These are phyloP conservation scores for Eupithecia dodoneata DNA, from an alignment of 2,888 invertebrate species.

Conservation along the genomic window DNA sequence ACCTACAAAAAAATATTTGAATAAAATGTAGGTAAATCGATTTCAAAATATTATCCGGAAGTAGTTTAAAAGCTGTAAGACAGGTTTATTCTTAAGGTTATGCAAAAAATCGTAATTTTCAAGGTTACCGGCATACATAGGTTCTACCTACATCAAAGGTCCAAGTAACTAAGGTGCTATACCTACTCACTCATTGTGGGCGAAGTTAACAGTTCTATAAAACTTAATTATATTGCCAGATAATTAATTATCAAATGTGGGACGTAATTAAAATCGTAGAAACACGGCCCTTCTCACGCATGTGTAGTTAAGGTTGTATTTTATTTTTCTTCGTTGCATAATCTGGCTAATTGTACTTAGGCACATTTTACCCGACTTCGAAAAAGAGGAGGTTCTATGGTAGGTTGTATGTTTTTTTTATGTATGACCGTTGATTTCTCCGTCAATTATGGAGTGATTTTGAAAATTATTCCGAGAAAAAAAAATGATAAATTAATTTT, in stretches of 20 bases:
- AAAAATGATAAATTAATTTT: no score
- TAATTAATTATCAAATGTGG: conserved; percentile 4
- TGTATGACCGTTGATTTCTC: no score
- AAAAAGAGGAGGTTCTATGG: no score
- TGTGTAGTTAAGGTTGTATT: not conserved
- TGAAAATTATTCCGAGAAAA: no score
- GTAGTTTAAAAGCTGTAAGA: conserved; percentile 6
- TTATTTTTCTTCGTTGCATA: not conserved
- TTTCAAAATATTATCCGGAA: conserved; percentile 2
- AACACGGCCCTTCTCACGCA: conserved; percentile 1
- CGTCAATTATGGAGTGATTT: no score
- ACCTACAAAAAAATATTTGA: no score
- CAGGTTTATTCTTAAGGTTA: not conserved
- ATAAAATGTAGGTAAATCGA: not conserved
- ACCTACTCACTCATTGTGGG: not conserved
- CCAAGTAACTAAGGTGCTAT: not conserved
- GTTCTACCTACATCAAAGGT: not conserved
- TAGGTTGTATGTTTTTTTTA: no score
- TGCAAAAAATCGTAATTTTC: conserved; percentile 3
- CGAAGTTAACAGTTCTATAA: not conserved
- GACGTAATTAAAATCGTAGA: not conserved
- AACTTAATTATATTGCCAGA: not conserved
- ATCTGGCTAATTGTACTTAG: not conserved
- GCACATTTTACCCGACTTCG: no score
- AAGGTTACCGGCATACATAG: not conserved